Evolutionary conservation across 2,888 invertebrate genomes (phyloP).

Genomic region (Apamea monoglypha): DNA sequence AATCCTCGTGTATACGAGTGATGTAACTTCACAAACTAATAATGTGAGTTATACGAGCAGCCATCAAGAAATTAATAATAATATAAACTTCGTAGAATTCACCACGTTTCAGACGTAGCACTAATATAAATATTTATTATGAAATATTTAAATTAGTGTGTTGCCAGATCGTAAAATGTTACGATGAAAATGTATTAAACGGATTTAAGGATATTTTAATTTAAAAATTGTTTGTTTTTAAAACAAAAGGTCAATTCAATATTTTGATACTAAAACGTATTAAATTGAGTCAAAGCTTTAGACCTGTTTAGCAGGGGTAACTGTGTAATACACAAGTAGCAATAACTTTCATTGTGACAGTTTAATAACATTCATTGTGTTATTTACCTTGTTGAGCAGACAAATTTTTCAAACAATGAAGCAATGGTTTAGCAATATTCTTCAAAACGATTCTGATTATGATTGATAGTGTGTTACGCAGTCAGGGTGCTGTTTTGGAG

Average conservation of each 20-base stretch:
- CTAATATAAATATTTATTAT: constrained; percentile 14
- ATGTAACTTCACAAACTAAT: constrained; percentile 16
- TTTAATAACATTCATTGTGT: too few relatives aligned
- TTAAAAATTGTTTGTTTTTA: not conserved
- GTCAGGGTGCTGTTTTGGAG: too few relatives aligned
- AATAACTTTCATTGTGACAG: too few relatives aligned
- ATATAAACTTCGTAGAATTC: constrained; percentile 21
- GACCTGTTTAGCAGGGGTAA: too few relatives aligned
- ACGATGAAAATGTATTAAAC: not conserved
- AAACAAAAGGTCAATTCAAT: not conserved
- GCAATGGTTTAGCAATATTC: too few relatives aligned
- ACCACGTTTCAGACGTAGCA: not conserved
- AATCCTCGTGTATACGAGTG: not conserved
- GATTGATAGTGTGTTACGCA: too few relatives aligned
- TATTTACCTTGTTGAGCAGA: too few relatives aligned
- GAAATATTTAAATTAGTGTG: not conserved
- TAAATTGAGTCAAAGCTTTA: not conserved
- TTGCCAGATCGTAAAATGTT: constrained; percentile 17
- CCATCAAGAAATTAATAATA: constrained; percentile 20
- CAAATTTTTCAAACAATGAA: too few relatives aligned
- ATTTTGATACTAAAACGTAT: not conserved
- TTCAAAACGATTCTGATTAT: too few relatives aligned
- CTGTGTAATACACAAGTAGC: too few relatives aligned
- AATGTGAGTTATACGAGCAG: constrained; percentile 9
- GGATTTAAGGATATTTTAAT: constrained; percentile 3